A percentile compares a stretch with the other conserved stretches of the same genome.
Evolutionary conservation across 1,140 invertebrate species (phyloP).

Genomic region (Zaprionus camerounensis): DNA sequence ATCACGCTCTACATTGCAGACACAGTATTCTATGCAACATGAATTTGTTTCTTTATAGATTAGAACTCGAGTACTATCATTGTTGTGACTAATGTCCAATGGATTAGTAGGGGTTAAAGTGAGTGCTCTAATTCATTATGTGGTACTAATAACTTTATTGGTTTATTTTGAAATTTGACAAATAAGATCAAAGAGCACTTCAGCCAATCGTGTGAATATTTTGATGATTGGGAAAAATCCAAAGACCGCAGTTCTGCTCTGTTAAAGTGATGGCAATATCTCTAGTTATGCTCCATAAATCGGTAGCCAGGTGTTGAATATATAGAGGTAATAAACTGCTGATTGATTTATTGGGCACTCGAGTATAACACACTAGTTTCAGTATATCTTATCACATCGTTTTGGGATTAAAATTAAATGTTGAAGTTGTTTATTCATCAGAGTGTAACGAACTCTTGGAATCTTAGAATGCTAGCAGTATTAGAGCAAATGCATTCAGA

Average conservation of each 20-base stretch:
- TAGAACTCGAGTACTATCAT: constrained; percentile 19
- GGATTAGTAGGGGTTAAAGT: background rate
- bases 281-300: background rate
- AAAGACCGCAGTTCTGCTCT: too few species aligned
- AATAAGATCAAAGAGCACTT: background rate
- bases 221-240: background rate
- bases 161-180: background rate
- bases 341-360: background rate
- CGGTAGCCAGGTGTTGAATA: background rate
- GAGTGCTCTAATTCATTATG: constrained; percentile 1
- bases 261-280: background rate
- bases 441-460: background rate
- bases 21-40: constrained; percentile 2
- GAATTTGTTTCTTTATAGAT: constrained; percentile 29
- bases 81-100: constrained; percentile 30
- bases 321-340: background rate
- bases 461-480: background rate
- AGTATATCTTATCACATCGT: too few species aligned
- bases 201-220: background rate
- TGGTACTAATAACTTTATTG: background rate
- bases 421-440: too few species aligned
- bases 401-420: too few species aligned
- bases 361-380: background rate
- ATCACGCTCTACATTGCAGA: constrained; percentile 27
- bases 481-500: background rate